Conservation (phyloP, 2,113 vertebrate species). For the Macroglossus sobrinus region DNA sequence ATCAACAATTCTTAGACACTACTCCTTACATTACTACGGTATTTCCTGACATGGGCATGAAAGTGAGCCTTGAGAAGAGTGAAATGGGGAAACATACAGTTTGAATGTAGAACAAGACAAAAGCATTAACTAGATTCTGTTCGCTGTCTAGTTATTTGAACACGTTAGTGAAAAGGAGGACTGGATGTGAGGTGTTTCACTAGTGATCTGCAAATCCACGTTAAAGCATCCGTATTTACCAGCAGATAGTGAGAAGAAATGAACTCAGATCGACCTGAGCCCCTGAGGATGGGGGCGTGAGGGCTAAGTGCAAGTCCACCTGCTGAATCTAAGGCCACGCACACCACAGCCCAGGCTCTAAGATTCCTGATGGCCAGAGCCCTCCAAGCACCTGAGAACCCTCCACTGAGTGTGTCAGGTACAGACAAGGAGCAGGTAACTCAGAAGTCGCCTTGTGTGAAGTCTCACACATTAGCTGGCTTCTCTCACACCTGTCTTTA, state of each 20-base stretch:
- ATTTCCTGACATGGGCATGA: not conserved
- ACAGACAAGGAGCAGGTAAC: not conserved
- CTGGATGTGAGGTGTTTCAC: not conserved
- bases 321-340: not conserved
- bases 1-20: not conserved
- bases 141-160: not conserved
- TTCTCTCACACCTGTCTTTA: not conserved
- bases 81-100: not conserved
- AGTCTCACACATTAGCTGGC: not conserved
- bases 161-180: not conserved
- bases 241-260: not conserved
- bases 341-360: not conserved
- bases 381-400: not conserved
- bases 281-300: too few relatives aligned
- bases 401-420: not conserved
- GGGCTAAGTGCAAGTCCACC: not conserved
- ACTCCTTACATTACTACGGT: not conserved
- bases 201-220: not conserved
- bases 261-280: not conserved
- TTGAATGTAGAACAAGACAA: not conserved
- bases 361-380: not conserved
- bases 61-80: not conserved
- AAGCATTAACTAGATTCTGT: not conserved
- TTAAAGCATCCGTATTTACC: not conserved
- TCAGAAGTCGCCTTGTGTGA: not conserved